Evolutionary conservation across 1,140 invertebrate genomes (phyloP), one percentile per base, ranked within the genome.

Genomic region (Orchesella cincta): DNA sequence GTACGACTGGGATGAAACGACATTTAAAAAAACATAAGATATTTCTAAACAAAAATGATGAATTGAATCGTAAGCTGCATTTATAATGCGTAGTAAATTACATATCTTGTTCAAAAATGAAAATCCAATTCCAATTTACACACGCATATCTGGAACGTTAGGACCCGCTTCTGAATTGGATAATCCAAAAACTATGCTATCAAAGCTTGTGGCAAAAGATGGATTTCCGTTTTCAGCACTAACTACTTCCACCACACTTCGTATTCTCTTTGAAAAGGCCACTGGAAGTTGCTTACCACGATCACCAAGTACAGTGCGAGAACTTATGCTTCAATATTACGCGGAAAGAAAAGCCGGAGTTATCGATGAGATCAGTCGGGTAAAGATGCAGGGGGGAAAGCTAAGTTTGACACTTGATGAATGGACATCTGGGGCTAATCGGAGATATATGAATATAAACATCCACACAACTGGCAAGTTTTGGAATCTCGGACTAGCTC

Each of bases 401-500:
- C 31, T 71, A 5, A 71, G 16, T 33, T 8, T 31, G 16, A 29
- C 67, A 3, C 2, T 71, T 2, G 67, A 71, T 33, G 67, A 71
- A 33, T 71, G 67, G 67, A 71, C 67, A 2, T 71, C 67, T 2
- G 29, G 5, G 23, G 23, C 5, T 28, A 71, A 71, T 31, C 18
- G 23, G 29, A 5, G 67, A 29, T 71, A 33, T 71, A 33, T 71
- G 34, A 71, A 71, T 33, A 23, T 71, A 16, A 71, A 71, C 23
- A 2, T 71, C 1, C 67, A 71, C 31, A 28, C n/a, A 5, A 12
- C 28, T 12, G 34, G 31, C 26, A 33, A 71, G 31, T 36, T 71
- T 71, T 71, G 29, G 29, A 33, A 23, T 28, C 34, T 71, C 2
- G 67, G 67, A 29, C 23, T 71, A 20, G 23, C 16, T 2, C 5